phyloP scores from a whole-genome alignment of 2,797 vertebrate genomes.

The Malurus leucopterus region DNA sequence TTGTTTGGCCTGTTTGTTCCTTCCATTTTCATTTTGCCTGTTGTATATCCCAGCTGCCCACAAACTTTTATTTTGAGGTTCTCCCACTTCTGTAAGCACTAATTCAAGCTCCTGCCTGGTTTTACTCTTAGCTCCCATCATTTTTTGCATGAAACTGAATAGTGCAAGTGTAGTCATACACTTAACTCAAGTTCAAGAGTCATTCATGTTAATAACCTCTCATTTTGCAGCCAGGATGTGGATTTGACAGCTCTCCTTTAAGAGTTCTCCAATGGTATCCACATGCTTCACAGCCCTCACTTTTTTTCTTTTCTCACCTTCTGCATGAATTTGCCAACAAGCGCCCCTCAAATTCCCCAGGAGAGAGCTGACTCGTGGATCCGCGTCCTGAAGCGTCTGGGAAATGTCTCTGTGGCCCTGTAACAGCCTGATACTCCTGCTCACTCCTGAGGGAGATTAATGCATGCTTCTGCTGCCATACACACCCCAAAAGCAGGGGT shows the following conservation, averaged over 20 bases:
- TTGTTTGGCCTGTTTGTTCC: background rate
- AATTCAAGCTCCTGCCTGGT: background rate
- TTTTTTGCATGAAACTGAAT: background rate
- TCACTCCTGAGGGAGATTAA: background rate
- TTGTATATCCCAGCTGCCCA: background rate
- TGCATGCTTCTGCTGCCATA: background rate
- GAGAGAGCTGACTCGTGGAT: background rate
- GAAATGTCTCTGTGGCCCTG: background rate
- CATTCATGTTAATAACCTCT: background rate
- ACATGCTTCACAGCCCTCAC: background rate
- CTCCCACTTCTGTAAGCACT: background rate
- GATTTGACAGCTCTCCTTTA: background rate
- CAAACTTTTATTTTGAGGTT: background rate
- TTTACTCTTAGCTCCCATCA: background rate
- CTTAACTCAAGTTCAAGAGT: background rate
- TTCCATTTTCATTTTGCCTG: background rate
- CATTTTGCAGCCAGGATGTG: background rate
- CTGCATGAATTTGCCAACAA: background rate
- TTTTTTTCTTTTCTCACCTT: background rate
- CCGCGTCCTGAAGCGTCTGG: background rate
- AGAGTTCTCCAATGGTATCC: background rate
- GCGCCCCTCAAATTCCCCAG: background rate
- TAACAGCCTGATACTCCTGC: background rate
- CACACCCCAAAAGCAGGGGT: background rate
- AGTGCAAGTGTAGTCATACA: background rate